Conservation (phyloP, 1,140 invertebrate species). For the Protaetia brevitarsis region DNA sequence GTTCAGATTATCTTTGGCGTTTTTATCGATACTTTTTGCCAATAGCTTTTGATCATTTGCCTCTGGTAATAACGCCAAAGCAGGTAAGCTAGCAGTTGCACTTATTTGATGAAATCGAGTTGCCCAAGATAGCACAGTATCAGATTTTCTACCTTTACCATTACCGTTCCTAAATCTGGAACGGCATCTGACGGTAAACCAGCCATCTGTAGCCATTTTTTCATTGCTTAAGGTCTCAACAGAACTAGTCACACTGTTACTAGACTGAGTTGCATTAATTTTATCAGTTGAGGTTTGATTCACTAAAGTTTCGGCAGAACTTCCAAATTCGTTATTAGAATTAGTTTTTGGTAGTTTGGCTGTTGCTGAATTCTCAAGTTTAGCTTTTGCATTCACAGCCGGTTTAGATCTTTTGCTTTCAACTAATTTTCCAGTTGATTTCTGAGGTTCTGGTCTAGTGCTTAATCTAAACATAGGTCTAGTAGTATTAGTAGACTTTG, state of each 20-base stretch:
- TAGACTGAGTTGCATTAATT: conserved; percentile 48
- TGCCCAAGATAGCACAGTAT: conserved; percentile 56
- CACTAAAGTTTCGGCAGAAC: conserved; percentile 56
- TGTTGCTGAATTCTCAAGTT: not conserved
- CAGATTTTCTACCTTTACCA: conserved; percentile 41
- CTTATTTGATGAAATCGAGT: conserved; percentile 65
- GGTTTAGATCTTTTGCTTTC: conserved; percentile 3
- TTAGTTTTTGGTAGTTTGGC: not conserved
- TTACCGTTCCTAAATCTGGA: conserved; percentile 49
- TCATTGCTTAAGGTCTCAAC: conserved; percentile 53
- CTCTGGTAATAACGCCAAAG: conserved; percentile 54
- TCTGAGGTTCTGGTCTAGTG: not conserved
- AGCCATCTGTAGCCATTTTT: conserved; percentile 58
- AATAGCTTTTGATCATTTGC: conserved; percentile 36
- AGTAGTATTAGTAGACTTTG: not conserved
- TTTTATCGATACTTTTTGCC: conserved; percentile 42
- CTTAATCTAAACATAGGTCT: conserved; percentile 19
- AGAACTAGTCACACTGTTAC: conserved; percentile 59
- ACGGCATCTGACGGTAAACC: conserved; percentile 63
- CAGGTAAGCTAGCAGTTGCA: conserved; percentile 63
- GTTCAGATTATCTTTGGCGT: conserved; percentile 47
- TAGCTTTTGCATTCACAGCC: not conserved
- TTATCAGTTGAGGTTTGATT: conserved; percentile 54
- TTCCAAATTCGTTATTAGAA: conserved; percentile 42
- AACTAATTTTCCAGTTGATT: not conserved